phyloP scores from a whole-genome alignment of 2,797 vertebrate species.

The Peromyscus attwateri region DNA sequence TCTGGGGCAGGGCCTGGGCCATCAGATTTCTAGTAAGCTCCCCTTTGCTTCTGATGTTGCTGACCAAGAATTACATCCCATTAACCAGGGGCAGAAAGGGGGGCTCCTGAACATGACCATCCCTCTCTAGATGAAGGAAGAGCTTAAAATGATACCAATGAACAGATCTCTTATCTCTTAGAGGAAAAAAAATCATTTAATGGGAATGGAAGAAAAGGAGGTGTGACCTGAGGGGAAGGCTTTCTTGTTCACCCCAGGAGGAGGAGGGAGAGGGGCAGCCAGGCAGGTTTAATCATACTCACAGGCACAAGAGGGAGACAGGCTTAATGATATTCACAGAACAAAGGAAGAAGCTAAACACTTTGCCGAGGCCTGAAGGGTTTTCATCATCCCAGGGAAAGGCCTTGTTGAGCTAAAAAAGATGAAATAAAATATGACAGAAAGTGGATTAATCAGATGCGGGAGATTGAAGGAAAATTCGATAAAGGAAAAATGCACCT shows the following conservation, averaged over 20 bases:
- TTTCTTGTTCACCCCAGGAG: constrained; percentile 2
- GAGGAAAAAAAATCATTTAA: constrained; percentile 14
- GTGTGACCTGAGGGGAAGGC: not conserved
- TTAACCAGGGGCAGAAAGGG: not conserved
- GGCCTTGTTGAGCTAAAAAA: constrained; percentile 3
- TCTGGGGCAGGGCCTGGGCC: not conserved
- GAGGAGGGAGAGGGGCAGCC: not conserved
- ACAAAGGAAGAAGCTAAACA: constrained; percentile 28
- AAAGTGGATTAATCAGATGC: constrained; percentile 34
- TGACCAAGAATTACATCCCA: not conserved
- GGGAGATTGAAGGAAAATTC: constrained; percentile 17
- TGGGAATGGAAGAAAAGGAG: constrained; percentile 37
- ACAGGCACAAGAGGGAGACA: not conserved
- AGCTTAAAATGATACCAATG: not conserved
- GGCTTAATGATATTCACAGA: constrained; percentile 45
- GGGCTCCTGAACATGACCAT: not conserved
- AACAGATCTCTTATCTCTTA: not conserved
- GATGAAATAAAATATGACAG: constrained; percentile 50
- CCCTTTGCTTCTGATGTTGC: not conserved
- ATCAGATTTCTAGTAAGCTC: not conserved
- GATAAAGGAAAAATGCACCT: not conserved
- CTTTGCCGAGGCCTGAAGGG: not conserved
- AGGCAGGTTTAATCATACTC: not conserved
- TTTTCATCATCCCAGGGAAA: constrained; percentile 35
- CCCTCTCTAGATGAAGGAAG: not conserved